These are phyloP conservation scores for Campoplex nolae DNA, from an alignment of 2,888 invertebrate species.

Conservation along the genomic window DNA sequence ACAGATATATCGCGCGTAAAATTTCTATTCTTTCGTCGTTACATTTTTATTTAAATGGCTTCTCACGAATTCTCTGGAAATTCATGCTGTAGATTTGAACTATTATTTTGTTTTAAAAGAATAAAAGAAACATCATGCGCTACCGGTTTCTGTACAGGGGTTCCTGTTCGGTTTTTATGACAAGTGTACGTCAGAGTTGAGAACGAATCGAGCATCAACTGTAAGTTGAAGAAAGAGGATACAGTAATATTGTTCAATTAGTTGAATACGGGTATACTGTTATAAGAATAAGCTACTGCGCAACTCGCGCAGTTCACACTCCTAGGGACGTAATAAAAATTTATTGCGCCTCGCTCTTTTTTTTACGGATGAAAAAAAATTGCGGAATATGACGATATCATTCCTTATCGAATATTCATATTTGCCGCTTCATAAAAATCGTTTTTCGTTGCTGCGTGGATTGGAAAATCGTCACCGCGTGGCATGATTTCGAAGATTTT, in stretches of 20 bases:
- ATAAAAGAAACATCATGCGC: neutral
- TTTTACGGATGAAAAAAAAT: neutral
- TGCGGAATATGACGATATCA: neutral
- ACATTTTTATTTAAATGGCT: neutral
- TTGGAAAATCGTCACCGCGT: neutral
- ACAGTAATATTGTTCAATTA: conserved; percentile 10
- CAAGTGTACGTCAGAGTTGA: neutral
- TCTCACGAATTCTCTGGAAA: neutral
- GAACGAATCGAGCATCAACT: neutral
- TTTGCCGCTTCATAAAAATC: neutral
- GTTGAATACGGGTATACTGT: neutral
- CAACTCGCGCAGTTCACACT: neutral
- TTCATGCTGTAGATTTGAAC: neutral
- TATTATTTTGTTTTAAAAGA: neutral
- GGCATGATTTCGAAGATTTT: neutral
- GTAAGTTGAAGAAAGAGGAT: neutral
- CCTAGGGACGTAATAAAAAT: neutral
- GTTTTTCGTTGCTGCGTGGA: neutral
- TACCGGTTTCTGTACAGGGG: neutral
- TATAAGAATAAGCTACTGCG: neutral
- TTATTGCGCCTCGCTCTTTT: neutral
- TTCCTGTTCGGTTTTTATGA: neutral
- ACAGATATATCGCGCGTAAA: neutral
- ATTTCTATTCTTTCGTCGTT: neutral
- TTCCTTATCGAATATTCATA: neutral